phyloP scores from a whole-genome alignment of 2,113 vertebrate genomes.

The Sapayoa aenigma region DNA sequence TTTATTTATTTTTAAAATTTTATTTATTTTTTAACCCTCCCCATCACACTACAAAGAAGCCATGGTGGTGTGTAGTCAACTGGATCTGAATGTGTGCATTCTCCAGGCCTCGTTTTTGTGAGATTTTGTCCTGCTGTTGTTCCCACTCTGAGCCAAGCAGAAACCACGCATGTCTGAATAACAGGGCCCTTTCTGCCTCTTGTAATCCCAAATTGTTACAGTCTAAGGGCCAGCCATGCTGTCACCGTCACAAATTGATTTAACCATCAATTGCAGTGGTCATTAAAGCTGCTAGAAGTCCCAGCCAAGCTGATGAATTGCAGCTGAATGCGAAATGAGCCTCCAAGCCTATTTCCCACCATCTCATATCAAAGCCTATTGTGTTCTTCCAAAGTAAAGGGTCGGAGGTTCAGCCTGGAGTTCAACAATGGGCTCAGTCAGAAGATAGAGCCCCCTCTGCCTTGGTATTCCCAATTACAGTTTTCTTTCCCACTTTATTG shows the following conservation, averaged over 20 bases:
- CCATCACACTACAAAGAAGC: conserved; percentile 29
- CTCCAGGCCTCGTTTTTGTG: conserved; percentile 67
- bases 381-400: conserved; percentile 86
- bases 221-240: conserved; percentile 85
- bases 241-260: conserved; percentile 96
- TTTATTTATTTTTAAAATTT: too few relatives aligned
- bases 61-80: conserved; percentile 64
- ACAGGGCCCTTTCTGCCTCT: conserved; percentile 77
- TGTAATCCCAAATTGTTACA: conserved; percentile 90
- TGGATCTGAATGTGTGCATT: conserved; percentile 73
- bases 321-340: conserved; percentile 86
- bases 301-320: conserved; percentile 83
- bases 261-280: conserved; percentile 90
- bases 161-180: conserved; percentile 79
- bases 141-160: conserved; percentile 67
- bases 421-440: conserved; percentile 84
- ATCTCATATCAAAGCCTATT: conserved; percentile 93
- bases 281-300: conserved; percentile 84
- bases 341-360: conserved; percentile 87
- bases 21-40: too few relatives aligned
- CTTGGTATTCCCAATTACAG: conserved; percentile 77
- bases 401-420: conserved; percentile 84
- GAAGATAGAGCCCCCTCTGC: conserved; percentile 76
- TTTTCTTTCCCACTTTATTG: conserved; percentile 79
- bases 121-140: conserved; percentile 75